Conservation (phyloP, 1,140 invertebrate genomes). For the Trichomalopsis sarcophagae region DNA sequence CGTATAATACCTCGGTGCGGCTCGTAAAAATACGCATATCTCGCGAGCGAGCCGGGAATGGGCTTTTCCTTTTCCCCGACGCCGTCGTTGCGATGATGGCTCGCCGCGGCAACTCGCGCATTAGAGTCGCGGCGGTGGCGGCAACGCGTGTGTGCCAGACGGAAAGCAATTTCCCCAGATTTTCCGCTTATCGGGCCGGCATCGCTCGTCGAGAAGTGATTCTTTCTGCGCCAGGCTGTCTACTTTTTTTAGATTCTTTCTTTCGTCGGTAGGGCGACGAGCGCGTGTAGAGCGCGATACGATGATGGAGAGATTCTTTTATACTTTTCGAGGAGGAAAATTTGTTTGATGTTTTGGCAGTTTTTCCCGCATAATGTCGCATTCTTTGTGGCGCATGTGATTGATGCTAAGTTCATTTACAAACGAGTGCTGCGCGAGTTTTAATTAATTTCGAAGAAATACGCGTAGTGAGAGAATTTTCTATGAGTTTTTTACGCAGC, state of each 20-base stretch:
- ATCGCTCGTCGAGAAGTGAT: constrained; percentile 3
- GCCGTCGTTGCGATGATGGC: background rate
- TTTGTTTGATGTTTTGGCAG: no score
- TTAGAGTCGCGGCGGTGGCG: background rate
- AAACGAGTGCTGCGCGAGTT: no score
- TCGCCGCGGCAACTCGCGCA: background rate
- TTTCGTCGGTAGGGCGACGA: background rate
- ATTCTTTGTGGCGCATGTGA: no score
- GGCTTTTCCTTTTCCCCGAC: background rate
- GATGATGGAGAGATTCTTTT: background rate
- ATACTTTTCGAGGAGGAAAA: no score
- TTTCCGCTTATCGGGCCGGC: constrained; percentile 29
- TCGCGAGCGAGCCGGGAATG: background rate
- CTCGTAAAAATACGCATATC: constrained; percentile 35
- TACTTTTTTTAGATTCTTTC: background rate
- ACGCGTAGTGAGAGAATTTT: no score
- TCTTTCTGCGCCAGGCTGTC: background rate
- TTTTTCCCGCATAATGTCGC: no score
- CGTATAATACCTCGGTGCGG: background rate
- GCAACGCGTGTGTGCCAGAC: background rate
- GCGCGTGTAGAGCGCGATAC: no score
- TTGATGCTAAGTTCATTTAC: no score
- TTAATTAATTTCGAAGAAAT: no score
- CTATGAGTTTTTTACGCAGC: no score
- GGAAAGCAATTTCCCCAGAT: constrained; percentile 44